A percentile compares a stretch with the other conserved stretches of the same genome.
Evolutionary conservation across 1,140 invertebrate genomes (phyloP).

Genomic region (Neelides sp.): DNA sequence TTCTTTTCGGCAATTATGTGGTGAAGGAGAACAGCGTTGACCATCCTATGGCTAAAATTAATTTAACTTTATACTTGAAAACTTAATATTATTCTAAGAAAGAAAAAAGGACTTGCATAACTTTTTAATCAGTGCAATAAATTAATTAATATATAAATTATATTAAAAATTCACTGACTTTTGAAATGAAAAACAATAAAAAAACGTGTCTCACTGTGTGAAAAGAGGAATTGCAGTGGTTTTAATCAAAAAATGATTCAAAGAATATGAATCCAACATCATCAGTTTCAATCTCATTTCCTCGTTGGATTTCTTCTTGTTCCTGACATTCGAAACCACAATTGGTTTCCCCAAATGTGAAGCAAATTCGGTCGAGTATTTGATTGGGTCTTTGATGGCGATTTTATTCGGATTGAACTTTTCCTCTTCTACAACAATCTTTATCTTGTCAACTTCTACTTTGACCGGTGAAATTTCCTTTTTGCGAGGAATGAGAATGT

Average conservation of each 20-base stretch:
- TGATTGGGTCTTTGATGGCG: not conserved
- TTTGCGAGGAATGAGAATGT: no score
- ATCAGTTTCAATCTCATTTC: not conserved
- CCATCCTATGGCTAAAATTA: conserved; percentile 19
- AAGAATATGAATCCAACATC: conserved; percentile 6
- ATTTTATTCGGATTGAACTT: conserved; percentile 21
- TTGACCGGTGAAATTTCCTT: no score
- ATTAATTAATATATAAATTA: no score
- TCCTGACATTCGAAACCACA: no score
- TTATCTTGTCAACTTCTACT: no score
- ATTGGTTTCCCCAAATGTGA: no score
- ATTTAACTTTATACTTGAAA: no score
- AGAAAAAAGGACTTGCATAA: no score
- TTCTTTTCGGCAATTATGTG: conserved; percentile 22
- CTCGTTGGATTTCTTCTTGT: no score
- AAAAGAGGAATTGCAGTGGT: conserved; percentile 19
- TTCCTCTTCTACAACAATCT: not conserved
- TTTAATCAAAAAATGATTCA: conserved; percentile 16
- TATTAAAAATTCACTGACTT: no score
- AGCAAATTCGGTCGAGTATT: conserved; percentile 5
- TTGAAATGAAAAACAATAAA: not conserved
- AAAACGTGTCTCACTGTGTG: conserved; percentile 24
- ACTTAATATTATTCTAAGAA: no score
- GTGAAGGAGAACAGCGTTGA: conserved; percentile 17
- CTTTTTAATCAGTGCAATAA: no score